Evolutionary conservation across 2,888 invertebrate species (phyloP).

Genomic region (Crematogaster levior): DNA sequence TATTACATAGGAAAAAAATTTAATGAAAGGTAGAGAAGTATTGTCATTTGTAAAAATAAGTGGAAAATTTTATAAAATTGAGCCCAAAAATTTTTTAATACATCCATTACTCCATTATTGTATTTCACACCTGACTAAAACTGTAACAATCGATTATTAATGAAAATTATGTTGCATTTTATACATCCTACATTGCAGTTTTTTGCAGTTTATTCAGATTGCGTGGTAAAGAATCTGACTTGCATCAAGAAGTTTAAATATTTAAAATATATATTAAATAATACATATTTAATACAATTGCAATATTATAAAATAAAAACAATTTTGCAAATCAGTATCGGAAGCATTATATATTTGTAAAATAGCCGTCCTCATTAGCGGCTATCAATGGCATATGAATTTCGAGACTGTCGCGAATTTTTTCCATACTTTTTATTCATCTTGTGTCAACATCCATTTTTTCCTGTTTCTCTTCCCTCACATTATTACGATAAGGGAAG

Average conservation of each 20-base stretch:
- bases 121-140: neutral
- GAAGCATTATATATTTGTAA: neutral
- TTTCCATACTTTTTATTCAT: conserved; percentile 61
- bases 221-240: neutral
- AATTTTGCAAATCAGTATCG: neutral
- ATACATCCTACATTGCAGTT: neutral
- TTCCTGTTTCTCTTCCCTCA: neutral
- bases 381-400: neutral
- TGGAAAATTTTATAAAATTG: neutral
- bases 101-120: neutral
- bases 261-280: too few species aligned
- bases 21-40: neutral
- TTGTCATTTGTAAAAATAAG: neutral
- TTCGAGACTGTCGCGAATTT: neutral
- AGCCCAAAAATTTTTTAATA: neutral
- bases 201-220: neutral
- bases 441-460: conserved; percentile 32
- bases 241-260: neutral
- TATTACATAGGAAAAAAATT: neutral
- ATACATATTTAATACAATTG: neutral
- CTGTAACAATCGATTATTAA: neutral
- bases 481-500: conserved; percentile 57
- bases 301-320: too few species aligned
- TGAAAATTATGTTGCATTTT: neutral
- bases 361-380: neutral